phyloP scores from a whole-genome alignment of 1,140 invertebrate species.

The Drosophila santomea region DNA sequence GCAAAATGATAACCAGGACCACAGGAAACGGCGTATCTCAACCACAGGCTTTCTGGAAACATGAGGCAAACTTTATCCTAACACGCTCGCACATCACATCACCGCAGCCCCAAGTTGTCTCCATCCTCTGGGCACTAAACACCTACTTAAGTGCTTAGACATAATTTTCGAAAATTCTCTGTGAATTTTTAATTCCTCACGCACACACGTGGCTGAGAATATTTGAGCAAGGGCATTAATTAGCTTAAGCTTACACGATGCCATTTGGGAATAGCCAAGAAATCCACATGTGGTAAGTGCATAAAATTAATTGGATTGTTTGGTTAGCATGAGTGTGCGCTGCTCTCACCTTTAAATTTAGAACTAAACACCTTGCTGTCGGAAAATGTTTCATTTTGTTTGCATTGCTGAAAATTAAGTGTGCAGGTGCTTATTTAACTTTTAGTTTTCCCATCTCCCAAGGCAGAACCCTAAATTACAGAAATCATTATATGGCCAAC shows the following conservation, averaged over 20 bases:
- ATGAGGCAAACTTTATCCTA: constrained; percentile 26
- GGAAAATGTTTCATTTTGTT: neutral
- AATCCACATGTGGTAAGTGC: constrained; percentile 4
- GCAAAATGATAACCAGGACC: constrained; percentile 21
- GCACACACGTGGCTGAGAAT: constrained; percentile 16
- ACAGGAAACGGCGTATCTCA: constrained; percentile 5
- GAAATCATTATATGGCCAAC: neutral
- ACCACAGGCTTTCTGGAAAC: constrained; percentile 8
- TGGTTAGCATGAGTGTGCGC: constrained; percentile 1
- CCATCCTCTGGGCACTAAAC: constrained; percentile 15
- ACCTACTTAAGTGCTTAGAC: constrained; percentile 47
- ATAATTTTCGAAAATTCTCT: constrained; percentile 39
- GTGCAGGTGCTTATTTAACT: neutral
- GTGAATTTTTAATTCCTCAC: constrained; percentile 35
- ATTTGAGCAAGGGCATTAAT: constrained; percentile 33
- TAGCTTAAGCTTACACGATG: constrained; percentile 23
- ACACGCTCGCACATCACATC: constrained; percentile 4
- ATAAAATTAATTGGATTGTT: constrained; percentile 38
- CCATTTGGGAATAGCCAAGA: constrained; percentile 13
- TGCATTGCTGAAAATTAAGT: neutral
- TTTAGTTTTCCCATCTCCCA: neutral
- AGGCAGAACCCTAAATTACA: neutral
- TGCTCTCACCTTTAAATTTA: neutral
- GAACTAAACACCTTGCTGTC: neutral
- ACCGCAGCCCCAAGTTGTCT: constrained; percentile 9